Evolutionary conservation across 2,113 vertebrate genomes (phyloP), one percentile per base, ranked within the genome.

Genomic region (Helogale parvula): DNA sequence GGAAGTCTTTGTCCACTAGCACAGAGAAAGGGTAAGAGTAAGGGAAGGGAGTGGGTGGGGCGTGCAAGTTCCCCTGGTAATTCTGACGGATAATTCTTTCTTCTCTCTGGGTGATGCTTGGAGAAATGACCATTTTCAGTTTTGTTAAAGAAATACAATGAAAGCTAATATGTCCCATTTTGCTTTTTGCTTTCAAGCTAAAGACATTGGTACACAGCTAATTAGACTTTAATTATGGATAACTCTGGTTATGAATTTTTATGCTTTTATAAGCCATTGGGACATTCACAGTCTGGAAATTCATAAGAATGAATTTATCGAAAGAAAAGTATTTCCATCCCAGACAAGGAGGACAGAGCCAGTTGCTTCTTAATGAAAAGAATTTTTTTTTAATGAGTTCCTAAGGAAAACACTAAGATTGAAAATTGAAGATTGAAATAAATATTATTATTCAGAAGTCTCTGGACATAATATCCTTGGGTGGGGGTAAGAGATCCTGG

Each of bases 221-320:
- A 87, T 93, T 69, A 83, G 86, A 25, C 77, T 85, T 71, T 92
- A 41, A 54, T 87, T 92, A 63, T 41, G 17, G 27, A 54, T 79
- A 68, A 88, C 57, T 88, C 74, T 74, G 72, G 71, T 33, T 88
- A 35, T 50, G 45, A 38, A 74, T 94, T 92, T 94, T 94, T 68
- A 92, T 29, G 45, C 88, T 94, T 95, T 69, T 90, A 69, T 92
- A 66, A 81, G 52, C 71, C 54, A 50, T 81, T 63, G 74, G 96
- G 66, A 66, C 23, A 54, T 45, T 88, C 31, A 47, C 25, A 83
- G 47, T 71, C 45, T 80, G 57, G 68, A 54, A 82, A 92, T 57
- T 38, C 66, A 11, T 54, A 88, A 77, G 57, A 90, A 81, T 76
- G 35, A 77, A 77, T 84, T 88, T 83, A 79, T 66, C 60, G 31